Percentiles rank a stretch among this genome's conserved stretches.
Evolutionary conservation across 53 echinoderm and acorn worm genomes (phyloP).

Genomic region (Arbacia lixula): DNA sequence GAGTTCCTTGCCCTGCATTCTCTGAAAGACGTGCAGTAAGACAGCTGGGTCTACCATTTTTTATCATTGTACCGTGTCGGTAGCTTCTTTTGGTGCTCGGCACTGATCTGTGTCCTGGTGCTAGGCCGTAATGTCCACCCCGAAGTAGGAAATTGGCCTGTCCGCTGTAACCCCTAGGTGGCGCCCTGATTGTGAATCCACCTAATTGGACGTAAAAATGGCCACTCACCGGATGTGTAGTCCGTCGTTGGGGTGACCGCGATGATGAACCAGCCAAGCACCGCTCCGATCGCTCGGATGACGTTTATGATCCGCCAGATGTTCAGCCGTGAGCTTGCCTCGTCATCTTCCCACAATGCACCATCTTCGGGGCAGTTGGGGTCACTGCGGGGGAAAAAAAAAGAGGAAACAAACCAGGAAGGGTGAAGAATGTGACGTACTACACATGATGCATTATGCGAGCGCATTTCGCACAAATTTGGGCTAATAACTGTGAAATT

Average conservation of each 20-base stretch:
- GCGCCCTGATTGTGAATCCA: neutral
- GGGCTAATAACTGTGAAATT: no score
- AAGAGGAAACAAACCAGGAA: neutral
- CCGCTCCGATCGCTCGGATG: constrained; percentile 81
- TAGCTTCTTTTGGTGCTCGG: no score
- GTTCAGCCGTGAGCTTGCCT: constrained; percentile 69
- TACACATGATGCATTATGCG: no score
- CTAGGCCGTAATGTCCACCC: no score
- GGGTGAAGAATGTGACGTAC: no score
- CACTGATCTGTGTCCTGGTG: no score
- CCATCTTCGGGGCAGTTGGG: constrained; percentile 55
- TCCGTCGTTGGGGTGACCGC: constrained; percentile 90
- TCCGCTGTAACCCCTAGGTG: neutral
- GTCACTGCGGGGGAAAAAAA: constrained; percentile 19
- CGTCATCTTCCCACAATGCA: constrained; percentile 47
- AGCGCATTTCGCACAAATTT: no score
- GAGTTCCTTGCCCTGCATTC: neutral
- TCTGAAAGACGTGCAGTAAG: no score
- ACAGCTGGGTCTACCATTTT: no score
- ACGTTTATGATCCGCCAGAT: constrained; percentile 92
- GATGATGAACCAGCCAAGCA: constrained; percentile 87
- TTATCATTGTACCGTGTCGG: no score
- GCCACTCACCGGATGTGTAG: constrained; percentile 86
- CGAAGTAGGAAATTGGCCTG: no score
- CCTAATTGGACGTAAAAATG: no score